Conservation (phyloP, 2,888 invertebrate genomes). For the Hirtodrosophila confusa region DNA sequence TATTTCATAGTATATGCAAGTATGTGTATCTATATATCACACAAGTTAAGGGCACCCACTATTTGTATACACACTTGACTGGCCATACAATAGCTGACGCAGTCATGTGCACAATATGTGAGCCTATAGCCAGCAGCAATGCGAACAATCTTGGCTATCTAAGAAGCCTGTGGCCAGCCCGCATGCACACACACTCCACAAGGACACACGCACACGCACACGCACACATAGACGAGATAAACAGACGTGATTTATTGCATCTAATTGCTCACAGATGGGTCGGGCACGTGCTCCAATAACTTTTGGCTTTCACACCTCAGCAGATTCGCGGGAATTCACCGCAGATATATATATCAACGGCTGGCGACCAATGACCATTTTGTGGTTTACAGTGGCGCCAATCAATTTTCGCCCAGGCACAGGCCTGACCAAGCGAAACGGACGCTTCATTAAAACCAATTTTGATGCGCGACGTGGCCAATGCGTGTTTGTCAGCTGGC, state of each 20-base stretch:
- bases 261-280: constrained; percentile 68
- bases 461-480: constrained; percentile 50
- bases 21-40: constrained; percentile 5
- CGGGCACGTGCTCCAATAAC: constrained; percentile 75
- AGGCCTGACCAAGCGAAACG: constrained; percentile 42
- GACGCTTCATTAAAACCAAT: constrained; percentile 72
- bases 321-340: constrained; percentile 41
- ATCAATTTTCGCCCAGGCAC: constrained; percentile 47
- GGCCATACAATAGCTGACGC: constrained; percentile 36
- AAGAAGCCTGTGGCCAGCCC: constrained; percentile 36
- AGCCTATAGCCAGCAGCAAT: constrained; percentile 35
- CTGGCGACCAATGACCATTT: constrained; percentile 40
- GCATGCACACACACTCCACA: constrained; percentile 11
- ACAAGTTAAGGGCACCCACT: constrained; percentile 8
- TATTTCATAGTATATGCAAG: neutral
- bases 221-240: constrained; percentile 47
- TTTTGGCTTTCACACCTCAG: constrained; percentile 69
- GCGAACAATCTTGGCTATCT: constrained; percentile 34
- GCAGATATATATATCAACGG: constrained; percentile 18
- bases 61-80: constrained; percentile 34
- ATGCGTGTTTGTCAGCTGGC: constrained; percentile 11
- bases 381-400: constrained; percentile 55
- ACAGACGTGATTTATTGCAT: constrained; percentile 69
- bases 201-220: constrained; percentile 4
- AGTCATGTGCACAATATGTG: constrained; percentile 64